Conservation (phyloP, 2,797 vertebrate species). For the Lepidocolaptes lacrymiger region DNA sequence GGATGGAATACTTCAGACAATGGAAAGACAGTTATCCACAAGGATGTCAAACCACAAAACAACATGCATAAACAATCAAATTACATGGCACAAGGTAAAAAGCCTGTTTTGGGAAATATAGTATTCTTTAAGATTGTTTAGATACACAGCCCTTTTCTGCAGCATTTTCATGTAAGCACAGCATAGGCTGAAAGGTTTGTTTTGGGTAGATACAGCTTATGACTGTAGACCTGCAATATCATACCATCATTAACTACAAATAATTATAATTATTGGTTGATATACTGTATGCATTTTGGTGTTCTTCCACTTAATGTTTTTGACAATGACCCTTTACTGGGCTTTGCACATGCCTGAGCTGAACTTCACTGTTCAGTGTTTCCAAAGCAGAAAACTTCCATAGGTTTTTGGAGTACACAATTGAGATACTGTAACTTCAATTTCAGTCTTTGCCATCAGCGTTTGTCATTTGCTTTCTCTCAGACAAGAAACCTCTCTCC, state of each 20-base stretch:
- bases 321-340: not conserved
- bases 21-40: slow-evolving; percentile 77
- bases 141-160: not conserved
- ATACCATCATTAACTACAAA: not conserved
- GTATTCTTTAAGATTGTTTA: not conserved
- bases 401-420: not conserved
- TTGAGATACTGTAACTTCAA: not conserved
- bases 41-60: slow-evolving; percentile 72
- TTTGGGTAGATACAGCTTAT: not conserved
- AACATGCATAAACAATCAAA: slow-evolving; percentile 81
- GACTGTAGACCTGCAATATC: not conserved
- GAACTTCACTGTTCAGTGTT: not conserved
- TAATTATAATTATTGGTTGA: not conserved
- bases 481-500: not conserved
- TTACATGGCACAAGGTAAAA: slow-evolving; percentile 83
- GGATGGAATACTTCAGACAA: slow-evolving; percentile 89
- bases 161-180: not conserved
- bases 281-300: not conserved
- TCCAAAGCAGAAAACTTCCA: not conserved
- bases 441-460: not conserved
- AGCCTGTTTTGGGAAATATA: not conserved
- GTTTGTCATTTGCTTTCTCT: not conserved
- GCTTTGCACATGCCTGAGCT: not conserved
- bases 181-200: not conserved
- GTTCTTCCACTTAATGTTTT: not conserved